A percentile compares a stretch with the other conserved stretches of the same genome.
These are phyloP conservation scores for Leuciscus waleckii DNA, from an alignment of 2,797 vertebrate genomes.

Conservation along the genomic window DNA sequence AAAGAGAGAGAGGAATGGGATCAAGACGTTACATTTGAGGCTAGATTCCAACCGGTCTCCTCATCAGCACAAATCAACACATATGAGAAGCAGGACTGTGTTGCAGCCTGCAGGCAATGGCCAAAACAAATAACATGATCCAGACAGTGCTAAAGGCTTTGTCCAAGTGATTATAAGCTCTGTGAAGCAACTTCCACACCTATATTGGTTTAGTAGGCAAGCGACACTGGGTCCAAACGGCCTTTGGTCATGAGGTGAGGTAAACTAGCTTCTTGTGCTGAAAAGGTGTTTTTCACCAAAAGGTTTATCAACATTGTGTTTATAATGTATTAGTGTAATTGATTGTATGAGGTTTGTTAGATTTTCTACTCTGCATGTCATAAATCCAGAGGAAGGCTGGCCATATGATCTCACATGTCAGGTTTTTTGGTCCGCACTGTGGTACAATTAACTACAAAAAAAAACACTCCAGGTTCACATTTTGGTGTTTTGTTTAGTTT, in stretches of 20 bases:
- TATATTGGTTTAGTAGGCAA: background rate
- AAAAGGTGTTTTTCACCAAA: background rate
- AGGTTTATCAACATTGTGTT: background rate
- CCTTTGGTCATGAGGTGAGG: background rate
- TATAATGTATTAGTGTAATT: background rate
- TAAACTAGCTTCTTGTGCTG: background rate
- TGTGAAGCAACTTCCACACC: background rate
- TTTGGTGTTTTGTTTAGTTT: too few relatives aligned
- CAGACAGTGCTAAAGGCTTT: background rate
- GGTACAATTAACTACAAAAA: background rate
- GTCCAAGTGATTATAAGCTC: constrained; percentile 8
- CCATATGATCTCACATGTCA: background rate
- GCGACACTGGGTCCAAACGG: too few relatives aligned
- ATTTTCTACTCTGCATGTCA: background rate
- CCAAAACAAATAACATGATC: constrained; percentile 2
- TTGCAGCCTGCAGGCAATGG: background rate
- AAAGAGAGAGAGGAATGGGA: too few relatives aligned
- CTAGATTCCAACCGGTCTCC: background rate
- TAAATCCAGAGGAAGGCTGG: background rate
- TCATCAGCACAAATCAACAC: background rate
- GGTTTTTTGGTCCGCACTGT: background rate
- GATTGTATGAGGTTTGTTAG: background rate
- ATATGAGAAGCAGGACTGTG: background rate
- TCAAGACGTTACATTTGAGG: background rate
- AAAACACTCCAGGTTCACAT: background rate